Conservation (phyloP, 2,797 vertebrate species). For the Danio jaintianensis region DNA sequence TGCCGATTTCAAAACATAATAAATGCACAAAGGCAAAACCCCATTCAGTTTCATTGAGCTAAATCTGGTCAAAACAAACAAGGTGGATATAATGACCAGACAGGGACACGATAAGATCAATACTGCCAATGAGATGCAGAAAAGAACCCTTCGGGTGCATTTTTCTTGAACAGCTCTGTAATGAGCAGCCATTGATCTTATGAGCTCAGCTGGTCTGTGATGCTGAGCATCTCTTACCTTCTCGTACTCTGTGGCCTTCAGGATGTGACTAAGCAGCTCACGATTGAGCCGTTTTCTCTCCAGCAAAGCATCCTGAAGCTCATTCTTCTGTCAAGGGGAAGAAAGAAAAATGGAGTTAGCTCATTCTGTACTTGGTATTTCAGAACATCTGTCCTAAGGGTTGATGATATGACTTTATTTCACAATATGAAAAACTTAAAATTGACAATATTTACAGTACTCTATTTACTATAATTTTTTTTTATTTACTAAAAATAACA, state of each 20-base stretch:
- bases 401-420: too few species aligned
- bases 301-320: slow-evolving; percentile 80
- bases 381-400: too few species aligned
- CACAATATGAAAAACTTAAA: too few species aligned
- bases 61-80: slow-evolving; percentile 49
- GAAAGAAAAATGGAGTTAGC: not conserved
- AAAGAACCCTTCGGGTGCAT: slow-evolving; percentile 31
- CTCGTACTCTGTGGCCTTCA: slow-evolving; percentile 76
- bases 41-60: not conserved
- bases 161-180: slow-evolving; percentile 45
- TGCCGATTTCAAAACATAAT: slow-evolving; percentile 19
- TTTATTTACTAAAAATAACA: too few species aligned
- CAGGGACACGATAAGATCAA: slow-evolving; percentile 32
- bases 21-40: slow-evolving; percentile 33
- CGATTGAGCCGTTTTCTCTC: slow-evolving; percentile 77
- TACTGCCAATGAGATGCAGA: slow-evolving; percentile 38
- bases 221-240: slow-evolving; percentile 76
- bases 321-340: slow-evolving; percentile 77
- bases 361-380: too few species aligned
- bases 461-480: too few species aligned
- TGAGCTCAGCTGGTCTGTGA: slow-evolving; percentile 1
- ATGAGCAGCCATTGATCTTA: slow-evolving; percentile 62
- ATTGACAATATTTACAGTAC: too few species aligned
- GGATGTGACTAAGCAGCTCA: slow-evolving; percentile 75
- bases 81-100: slow-evolving; percentile 47